Evolutionary conservation across 1,140 invertebrate species (phyloP).

Genomic region (Bombus superbus): DNA sequence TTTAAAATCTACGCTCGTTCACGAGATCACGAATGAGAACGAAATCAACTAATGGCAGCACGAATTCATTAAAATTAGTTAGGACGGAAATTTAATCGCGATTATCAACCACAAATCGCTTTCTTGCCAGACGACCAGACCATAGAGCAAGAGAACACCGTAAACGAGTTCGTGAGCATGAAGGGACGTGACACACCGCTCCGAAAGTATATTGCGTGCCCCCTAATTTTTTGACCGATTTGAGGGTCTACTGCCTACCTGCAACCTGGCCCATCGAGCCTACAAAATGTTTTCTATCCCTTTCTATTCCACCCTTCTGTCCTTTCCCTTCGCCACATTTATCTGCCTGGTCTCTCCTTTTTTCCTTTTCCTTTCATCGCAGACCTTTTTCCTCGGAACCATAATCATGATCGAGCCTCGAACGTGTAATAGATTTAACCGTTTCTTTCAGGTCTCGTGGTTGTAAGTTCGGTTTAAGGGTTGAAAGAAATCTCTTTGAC

Average conservation of each 20-base stretch:
- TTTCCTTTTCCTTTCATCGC: conserved; percentile 29
- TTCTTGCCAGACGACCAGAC: background rate
- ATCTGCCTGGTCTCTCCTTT: conserved; percentile 41
- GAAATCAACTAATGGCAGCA: background rate
- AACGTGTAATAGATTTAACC: conserved; percentile 71
- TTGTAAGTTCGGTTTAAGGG: conserved; percentile 39
- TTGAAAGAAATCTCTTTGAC: conserved; percentile 1
- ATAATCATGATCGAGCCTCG: conserved; percentile 62
- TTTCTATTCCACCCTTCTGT: background rate
- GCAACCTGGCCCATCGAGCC: conserved; percentile 57
- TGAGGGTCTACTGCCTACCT: conserved; percentile 63
- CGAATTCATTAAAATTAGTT: background rate
- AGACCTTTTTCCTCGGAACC: conserved; percentile 39
- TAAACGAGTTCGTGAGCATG: conserved; percentile 35
- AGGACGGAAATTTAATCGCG: conserved; percentile 14
- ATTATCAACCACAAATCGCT: conserved; percentile 22
- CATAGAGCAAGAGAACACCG: conserved; percentile 26
- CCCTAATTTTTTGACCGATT: conserved; percentile 69
- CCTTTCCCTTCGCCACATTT: conserved; percentile 1
- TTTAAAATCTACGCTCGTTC: background rate
- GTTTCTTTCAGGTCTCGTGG: conserved; percentile 54
- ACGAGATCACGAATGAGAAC: background rate
- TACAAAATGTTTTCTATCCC: conserved; percentile 43
- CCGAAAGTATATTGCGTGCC: conserved; percentile 35
- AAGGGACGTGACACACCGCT: conserved; percentile 44